These are phyloP conservation scores for Gambusia holbrooki DNA, from an alignment of 2,113 vertebrate species.

Conservation along the genomic window DNA sequence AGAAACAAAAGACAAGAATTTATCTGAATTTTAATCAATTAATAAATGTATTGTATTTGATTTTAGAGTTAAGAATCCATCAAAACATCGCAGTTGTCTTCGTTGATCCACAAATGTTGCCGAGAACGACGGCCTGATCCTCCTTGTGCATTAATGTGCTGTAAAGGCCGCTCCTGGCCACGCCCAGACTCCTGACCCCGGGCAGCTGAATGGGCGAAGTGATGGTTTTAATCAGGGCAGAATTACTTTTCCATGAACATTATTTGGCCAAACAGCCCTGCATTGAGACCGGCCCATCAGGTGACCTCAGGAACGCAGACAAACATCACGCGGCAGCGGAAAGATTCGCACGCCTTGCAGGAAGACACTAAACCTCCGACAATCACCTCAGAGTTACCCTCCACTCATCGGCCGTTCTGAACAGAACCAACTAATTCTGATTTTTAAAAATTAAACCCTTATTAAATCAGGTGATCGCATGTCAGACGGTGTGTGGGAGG, in stretches of 20 bases:
- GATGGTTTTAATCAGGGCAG: constrained; percentile 70
- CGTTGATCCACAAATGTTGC: not conserved
- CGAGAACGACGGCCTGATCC: not conserved
- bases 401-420: constrained; percentile 40
- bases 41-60: no score
- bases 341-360: constrained; percentile 66
- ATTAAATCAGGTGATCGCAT: constrained; percentile 40
- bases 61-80: no score
- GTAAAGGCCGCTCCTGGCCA: constrained; percentile 7
- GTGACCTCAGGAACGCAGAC: constrained; percentile 83
- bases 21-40: not conserved
- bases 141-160: not conserved
- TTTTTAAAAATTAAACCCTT: constrained; percentile 19
- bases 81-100: no score
- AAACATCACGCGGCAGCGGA: constrained; percentile 80
- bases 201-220: constrained; percentile 59
- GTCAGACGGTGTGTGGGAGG: constrained; percentile 33
- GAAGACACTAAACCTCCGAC: constrained; percentile 62
- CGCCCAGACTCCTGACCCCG: constrained; percentile 29
- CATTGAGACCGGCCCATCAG: constrained; percentile 80
- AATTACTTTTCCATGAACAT: constrained; percentile 70
- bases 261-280: constrained; percentile 75
- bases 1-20: not conserved
- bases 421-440: constrained; percentile 51
- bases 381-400: constrained; percentile 38